Evolutionary conservation across 2,113 vertebrate genomes (phyloP).

Genomic region (Heterotis niloticus): DNA sequence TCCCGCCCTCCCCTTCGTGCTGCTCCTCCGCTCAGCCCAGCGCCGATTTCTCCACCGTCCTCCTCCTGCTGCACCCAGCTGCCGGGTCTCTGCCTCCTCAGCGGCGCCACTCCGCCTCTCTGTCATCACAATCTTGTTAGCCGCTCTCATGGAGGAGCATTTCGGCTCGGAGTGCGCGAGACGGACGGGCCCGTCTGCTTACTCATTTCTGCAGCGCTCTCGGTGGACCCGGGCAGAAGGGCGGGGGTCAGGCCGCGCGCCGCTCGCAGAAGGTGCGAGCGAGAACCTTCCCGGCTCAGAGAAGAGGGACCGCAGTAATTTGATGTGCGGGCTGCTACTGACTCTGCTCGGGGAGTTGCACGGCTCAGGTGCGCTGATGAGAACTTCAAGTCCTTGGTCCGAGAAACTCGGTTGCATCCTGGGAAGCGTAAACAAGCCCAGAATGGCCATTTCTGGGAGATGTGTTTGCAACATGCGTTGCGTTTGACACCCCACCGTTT

Average conservation of each 20-base stretch:
- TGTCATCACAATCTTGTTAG: slow-evolving; percentile 5
- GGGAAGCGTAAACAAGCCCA: slow-evolving; percentile 42
- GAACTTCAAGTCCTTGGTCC: slow-evolving; percentile 72
- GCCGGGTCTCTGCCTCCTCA: not conserved
- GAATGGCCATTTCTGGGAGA: slow-evolving; percentile 10
- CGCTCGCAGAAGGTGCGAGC: slow-evolving; percentile 48
- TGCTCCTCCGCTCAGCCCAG: too few species aligned
- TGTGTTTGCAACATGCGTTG: not conserved
- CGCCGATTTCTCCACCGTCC: too few species aligned
- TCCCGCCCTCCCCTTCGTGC: not conserved
- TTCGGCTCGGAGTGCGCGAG: not conserved
- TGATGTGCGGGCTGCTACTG: slow-evolving; percentile 53
- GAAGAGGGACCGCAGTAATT: slow-evolving; percentile 48
- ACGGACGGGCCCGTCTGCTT: not conserved
- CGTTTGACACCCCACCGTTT: not conserved
- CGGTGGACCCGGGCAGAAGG: not conserved
- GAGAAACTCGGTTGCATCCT: slow-evolving; percentile 52
- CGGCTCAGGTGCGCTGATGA: slow-evolving; percentile 62
- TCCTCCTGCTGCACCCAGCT: too few species aligned
- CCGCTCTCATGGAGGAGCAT: not conserved
- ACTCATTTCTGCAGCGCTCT: not conserved
- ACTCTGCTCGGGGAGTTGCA: slow-evolving; percentile 55
- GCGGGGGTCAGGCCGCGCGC: not conserved
- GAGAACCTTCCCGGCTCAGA: slow-evolving; percentile 52
- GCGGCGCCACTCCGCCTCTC: not conserved